Evolutionary conservation across 2,797 vertebrate species (phyloP).

Genomic region (Sebastes kiyomatsui): DNA sequence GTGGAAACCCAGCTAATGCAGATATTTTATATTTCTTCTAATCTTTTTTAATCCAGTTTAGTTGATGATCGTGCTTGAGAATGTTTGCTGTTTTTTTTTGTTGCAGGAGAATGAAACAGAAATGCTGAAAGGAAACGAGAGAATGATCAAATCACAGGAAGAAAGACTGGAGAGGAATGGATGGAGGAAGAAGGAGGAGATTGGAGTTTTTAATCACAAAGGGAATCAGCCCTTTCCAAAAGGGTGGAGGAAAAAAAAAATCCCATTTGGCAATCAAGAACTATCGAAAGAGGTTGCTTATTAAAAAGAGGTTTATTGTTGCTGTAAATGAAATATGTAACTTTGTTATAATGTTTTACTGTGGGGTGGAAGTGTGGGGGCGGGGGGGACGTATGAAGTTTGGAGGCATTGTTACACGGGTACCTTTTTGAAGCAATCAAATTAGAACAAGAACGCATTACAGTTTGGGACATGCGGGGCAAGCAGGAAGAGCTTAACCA

Average conservation of each 20-base stretch:
- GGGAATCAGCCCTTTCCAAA: slow-evolving; percentile 10
- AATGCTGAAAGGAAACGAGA: background rate
- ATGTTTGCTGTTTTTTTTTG: slow-evolving; percentile 4
- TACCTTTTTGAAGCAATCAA: slow-evolving; percentile 58
- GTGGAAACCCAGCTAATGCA: background rate
- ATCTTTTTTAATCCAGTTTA: background rate
- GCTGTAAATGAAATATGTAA: slow-evolving; percentile 62
- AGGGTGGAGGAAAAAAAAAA: background rate
- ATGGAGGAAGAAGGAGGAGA: background rate
- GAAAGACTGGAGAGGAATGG: slow-evolving; percentile 26
- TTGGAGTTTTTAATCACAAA: slow-evolving; percentile 34
- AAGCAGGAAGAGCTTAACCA: background rate
- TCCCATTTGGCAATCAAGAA: slow-evolving; percentile 58
- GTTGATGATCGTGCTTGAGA: background rate
- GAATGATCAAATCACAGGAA: slow-evolving; percentile 13
- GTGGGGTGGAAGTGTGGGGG: slow-evolving; percentile 33
- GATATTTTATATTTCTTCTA: background rate
- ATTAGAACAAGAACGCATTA: slow-evolving; percentile 1
- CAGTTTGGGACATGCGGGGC: background rate
- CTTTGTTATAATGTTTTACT: slow-evolving; percentile 66
- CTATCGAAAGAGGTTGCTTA: slow-evolving; percentile 36
- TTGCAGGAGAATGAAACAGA: slow-evolving; percentile 37
- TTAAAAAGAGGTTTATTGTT: slow-evolving; percentile 57
- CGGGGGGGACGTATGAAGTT: background rate
- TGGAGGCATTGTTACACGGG: slow-evolving; percentile 49